These are phyloP conservation scores for Tridacna crocea DNA, from an alignment of 2,888 invertebrate species.

Conservation along the genomic window DNA sequence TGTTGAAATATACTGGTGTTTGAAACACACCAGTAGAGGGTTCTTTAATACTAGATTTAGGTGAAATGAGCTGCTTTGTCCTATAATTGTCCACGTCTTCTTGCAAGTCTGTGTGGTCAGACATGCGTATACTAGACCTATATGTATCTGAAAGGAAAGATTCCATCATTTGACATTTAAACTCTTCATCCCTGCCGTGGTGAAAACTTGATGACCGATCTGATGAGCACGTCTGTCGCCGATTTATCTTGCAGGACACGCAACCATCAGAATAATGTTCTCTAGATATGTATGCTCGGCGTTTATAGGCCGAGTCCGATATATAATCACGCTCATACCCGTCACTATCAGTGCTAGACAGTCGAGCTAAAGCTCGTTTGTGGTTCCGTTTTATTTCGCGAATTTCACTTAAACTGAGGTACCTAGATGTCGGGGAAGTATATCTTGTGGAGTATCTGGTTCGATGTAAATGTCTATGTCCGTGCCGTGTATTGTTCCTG, in stretches of 20 bases:
- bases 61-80: background rate
- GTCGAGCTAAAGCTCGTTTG: conserved; percentile 11
- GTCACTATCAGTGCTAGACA: conserved; percentile 33
- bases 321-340: background rate
- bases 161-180: conserved; percentile 38
- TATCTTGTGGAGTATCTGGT: conserved; percentile 4
- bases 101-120: background rate
- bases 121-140: background rate
- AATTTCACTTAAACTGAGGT: conserved; percentile 21
- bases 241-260: background rate
- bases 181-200: background rate
- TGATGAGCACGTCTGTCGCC: background rate
- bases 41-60: conserved; percentile 7
- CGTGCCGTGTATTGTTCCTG: background rate
- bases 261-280: conserved; percentile 22
- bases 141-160: conserved; percentile 46
- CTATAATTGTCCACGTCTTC: background rate
- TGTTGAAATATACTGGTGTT: background rate
- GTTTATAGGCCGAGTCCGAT: background rate
- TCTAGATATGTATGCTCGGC: conserved; percentile 1
- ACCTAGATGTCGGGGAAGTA: conserved; percentile 13
- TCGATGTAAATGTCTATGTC: background rate
- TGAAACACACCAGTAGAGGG: background rate
- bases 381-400: conserved; percentile 15
- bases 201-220: background rate